A percentile compares a stretch with the other conserved stretches of the same genome.
phyloP scores from a whole-genome alignment of 2,888 invertebrate genomes.

The Leistus spinibarbis region DNA sequence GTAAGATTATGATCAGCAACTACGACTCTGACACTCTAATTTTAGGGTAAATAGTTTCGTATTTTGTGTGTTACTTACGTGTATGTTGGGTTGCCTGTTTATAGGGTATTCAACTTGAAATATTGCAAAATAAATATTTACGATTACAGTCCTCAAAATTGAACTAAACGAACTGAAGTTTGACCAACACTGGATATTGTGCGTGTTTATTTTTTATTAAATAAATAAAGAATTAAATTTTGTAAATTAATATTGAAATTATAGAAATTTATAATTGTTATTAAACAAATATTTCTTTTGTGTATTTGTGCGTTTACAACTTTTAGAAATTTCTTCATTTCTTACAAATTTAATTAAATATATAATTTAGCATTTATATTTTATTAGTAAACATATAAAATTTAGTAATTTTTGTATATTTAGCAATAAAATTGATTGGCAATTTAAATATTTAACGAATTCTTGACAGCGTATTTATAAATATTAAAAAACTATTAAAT shows the following conservation, averaged over 20 bases:
- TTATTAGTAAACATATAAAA: neutral
- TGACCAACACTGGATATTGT: neutral
- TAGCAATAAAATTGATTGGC: neutral
- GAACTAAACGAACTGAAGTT: neutral
- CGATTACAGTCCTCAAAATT: neutral
- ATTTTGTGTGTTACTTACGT: too few relatives aligned
- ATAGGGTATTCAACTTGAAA: too few relatives aligned
- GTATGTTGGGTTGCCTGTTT: too few relatives aligned
- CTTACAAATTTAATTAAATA: neutral
- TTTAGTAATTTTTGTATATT: neutral
- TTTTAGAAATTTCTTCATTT: neutral
- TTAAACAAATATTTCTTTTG: neutral
- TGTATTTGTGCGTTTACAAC: neutral
- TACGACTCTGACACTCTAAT: too few relatives aligned
- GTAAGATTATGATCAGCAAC: too few relatives aligned
- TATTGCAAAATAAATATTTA: too few relatives aligned
- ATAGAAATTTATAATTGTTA: neutral
- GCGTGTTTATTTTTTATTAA: neutral
- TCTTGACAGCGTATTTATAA: neutral
- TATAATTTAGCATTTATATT: neutral
- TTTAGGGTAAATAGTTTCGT: too few relatives aligned
- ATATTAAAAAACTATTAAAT: neutral
- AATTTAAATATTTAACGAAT: neutral
- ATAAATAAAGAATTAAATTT: neutral
- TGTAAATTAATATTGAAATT: neutral